These are phyloP conservation scores for Elgonia sp. DNA, from an alignment of 2,888 invertebrate species.

Conservation along the genomic window DNA sequence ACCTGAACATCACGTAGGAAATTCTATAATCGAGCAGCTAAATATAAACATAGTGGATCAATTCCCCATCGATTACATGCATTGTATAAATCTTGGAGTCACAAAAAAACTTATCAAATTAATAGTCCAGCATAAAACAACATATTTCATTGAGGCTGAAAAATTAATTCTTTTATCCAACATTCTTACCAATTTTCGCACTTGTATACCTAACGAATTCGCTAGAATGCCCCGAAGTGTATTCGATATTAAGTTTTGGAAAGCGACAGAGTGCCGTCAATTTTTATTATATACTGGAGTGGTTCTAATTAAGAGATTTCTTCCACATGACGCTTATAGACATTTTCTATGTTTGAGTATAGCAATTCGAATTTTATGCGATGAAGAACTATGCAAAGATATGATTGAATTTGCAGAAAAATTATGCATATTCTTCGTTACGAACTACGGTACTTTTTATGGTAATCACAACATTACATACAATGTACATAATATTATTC, in stretches of 20 bases:
- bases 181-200: too few relatives aligned
- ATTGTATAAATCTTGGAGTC: too few relatives aligned
- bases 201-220: slow-evolving; percentile 21
- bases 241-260: slow-evolving; percentile 22
- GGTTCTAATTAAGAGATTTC: background rate
- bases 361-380: slow-evolving; percentile 21
- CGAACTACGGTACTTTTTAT: slow-evolving; percentile 25
- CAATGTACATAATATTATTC: slow-evolving; percentile 18
- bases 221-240: slow-evolving; percentile 6
- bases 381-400: background rate
- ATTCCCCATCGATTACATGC: too few relatives aligned
- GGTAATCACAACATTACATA: slow-evolving; percentile 4
- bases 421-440: slow-evolving; percentile 6
- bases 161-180: too few relatives aligned
- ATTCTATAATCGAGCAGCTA: too few relatives aligned
- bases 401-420: slow-evolving; percentile 5
- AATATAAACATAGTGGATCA: too few relatives aligned
- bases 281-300: slow-evolving; percentile 24
- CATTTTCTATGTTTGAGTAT: slow-evolving; percentile 16
- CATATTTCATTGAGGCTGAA: too few relatives aligned
- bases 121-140: too few relatives aligned
- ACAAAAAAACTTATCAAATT: too few relatives aligned
- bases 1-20: too few relatives aligned
- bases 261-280: slow-evolving; percentile 9
- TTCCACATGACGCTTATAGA: background rate